Percentiles rank a stretch among this genome's conserved stretches.
Conservation (phyloP, 2,888 invertebrate genomes). For the Volucella bombylans region DNA sequence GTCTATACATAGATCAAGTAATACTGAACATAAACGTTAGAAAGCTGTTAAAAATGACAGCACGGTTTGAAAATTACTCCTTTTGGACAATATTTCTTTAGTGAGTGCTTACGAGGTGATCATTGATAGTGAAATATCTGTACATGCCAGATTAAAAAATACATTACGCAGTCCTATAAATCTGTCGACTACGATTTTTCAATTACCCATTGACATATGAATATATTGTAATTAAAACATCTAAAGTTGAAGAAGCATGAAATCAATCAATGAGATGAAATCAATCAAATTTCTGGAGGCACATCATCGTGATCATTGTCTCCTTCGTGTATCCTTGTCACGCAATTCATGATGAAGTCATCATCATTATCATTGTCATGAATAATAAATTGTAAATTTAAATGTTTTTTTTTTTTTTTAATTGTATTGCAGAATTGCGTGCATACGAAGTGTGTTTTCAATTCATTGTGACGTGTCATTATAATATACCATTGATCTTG, state of each 20-base stretch:
- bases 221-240: too few relatives aligned
- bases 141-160: too few relatives aligned
- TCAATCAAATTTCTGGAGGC: slow-evolving; percentile 56
- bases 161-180: too few relatives aligned
- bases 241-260: slow-evolving; percentile 39
- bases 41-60: too few relatives aligned
- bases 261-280: slow-evolving; percentile 48
- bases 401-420: slow-evolving; percentile 51
- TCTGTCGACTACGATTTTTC: too few relatives aligned
- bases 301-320: slow-evolving; percentile 28
- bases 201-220: too few relatives aligned
- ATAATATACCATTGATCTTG: slow-evolving; percentile 56
- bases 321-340: slow-evolving; percentile 42
- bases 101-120: too few relatives aligned
- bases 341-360: slow-evolving; percentile 65
- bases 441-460: slow-evolving; percentile 20
- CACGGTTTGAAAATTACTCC: too few relatives aligned
- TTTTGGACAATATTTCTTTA: too few relatives aligned
- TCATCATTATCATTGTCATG: slow-evolving; percentile 60
- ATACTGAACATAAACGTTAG: too few relatives aligned
- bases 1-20: too few relatives aligned
- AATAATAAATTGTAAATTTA: slow-evolving; percentile 71
- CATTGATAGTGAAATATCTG: too few relatives aligned
- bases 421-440: slow-evolving; percentile 38
- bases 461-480: slow-evolving; percentile 31